A percentile compares a stretch with the other conserved stretches of the same genome.
Evolutionary conservation across 1,140 invertebrate species (phyloP).

Genomic region (Riptortus pedestris): DNA sequence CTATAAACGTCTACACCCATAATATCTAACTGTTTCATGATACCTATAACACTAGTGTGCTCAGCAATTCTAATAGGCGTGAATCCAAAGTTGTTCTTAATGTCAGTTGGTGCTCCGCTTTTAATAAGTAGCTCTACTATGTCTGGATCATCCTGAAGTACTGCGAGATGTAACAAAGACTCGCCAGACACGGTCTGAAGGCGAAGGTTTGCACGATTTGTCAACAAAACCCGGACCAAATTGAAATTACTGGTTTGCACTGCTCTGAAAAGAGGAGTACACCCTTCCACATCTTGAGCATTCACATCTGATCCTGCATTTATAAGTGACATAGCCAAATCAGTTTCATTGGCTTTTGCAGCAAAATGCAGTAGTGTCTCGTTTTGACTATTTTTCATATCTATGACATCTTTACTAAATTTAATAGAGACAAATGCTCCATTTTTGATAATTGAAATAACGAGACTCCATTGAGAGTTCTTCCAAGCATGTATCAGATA

Average conservation of each 20-base stretch:
- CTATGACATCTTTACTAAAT: too few relatives aligned
- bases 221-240: not conserved
- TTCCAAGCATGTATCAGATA: not conserved
- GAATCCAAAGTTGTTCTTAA: not conserved
- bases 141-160: not conserved
- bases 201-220: not conserved
- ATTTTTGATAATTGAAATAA: not conserved
- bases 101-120: not conserved
- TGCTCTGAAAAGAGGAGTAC: not conserved
- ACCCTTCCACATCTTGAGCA: not conserved
- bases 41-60: not conserved
- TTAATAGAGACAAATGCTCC: not conserved
- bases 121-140: not conserved
- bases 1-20: too few relatives aligned
- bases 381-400: not conserved
- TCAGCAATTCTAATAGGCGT: not conserved
- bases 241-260: not conserved
- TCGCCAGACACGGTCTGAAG: not conserved
- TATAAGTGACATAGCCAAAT: not conserved
- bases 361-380: not conserved
- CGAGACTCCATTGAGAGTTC: not conserved
- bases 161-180: not conserved
- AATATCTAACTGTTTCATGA: too few relatives aligned
- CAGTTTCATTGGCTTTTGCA: not conserved
- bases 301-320: not conserved